phyloP scores from a whole-genome alignment of 2,797 vertebrate genomes.

The Babyrousa celebensis region DNA sequence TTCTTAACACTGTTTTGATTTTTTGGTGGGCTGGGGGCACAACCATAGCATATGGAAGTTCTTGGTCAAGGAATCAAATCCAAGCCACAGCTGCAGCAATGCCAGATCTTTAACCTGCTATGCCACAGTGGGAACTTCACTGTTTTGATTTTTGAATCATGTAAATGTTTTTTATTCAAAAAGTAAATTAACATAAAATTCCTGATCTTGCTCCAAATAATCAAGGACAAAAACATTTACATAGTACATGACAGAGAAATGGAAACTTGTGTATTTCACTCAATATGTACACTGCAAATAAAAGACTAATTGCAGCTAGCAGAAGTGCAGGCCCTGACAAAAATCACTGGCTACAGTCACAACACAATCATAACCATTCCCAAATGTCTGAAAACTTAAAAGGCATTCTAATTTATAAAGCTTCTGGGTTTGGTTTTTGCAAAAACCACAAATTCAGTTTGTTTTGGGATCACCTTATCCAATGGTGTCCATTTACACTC shows the following conservation, averaged over 20 bases:
- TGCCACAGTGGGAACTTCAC: background rate
- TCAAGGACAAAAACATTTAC: slow-evolving; percentile 62
- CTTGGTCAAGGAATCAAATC: no score
- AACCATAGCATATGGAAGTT: no score
- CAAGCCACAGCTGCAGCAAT: no score
- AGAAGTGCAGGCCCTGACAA: slow-evolving; percentile 2
- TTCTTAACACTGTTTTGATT: slow-evolving; percentile 37
- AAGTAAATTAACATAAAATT: slow-evolving; percentile 40
- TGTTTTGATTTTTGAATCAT: slow-evolving; percentile 27
- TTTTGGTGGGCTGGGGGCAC: background rate
- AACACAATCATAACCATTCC: background rate
- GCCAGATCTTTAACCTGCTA: no score
- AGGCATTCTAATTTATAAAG: slow-evolving; percentile 50
- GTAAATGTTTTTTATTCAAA: slow-evolving; percentile 48
- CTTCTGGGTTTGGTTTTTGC: slow-evolving; percentile 7
- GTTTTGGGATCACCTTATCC: background rate
- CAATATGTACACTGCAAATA: background rate
- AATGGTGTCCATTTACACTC: background rate
- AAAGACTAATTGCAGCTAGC: slow-evolving; percentile 27
- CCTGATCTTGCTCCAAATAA: slow-evolving; percentile 45
- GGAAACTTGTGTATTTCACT: slow-evolving; percentile 20
- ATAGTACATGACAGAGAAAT: background rate
- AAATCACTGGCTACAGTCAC: slow-evolving; percentile 9
- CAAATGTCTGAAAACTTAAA: slow-evolving; percentile 26
- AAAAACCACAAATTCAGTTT: slow-evolving; percentile 55